phyloP scores from a whole-genome alignment of 2,797 vertebrate species.

The Graptemys geographica region DNA sequence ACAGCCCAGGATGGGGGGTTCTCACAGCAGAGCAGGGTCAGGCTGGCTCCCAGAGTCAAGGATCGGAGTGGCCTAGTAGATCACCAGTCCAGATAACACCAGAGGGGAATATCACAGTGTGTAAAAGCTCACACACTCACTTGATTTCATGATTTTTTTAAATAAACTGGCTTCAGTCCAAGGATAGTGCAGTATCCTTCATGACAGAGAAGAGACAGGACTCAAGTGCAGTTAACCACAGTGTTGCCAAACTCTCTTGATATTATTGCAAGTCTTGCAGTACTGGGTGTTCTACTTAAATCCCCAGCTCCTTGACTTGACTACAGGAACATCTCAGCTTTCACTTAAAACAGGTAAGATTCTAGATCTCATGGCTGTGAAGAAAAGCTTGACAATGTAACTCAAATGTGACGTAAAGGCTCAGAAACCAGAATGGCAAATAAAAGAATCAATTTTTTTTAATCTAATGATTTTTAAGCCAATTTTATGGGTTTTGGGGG shows the following conservation, averaged over 20 bases:
- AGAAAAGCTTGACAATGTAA: neutral
- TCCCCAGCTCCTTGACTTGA: neutral
- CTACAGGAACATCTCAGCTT: neutral
- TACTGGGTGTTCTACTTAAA: neutral
- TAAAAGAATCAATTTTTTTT: neutral
- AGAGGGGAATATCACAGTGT: too few species aligned
- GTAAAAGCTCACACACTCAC: rapidly evolving
- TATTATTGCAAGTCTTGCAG: rapidly evolving
- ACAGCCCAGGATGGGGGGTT: too few species aligned
- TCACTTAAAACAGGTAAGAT: neutral
- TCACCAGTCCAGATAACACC: too few species aligned
- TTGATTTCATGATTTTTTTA: neutral
- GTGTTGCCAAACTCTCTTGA: too few species aligned
- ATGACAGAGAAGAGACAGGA: neutral
- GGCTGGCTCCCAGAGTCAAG: too few species aligned
- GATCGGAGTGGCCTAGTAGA: too few species aligned
- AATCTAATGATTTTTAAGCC: neutral
- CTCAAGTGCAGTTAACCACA: too few species aligned
- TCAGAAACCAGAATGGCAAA: neutral
- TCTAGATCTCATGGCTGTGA: neutral
- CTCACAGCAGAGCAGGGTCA: too few species aligned
- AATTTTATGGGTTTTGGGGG: neutral
- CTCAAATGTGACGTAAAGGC: neutral
- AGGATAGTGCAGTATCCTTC: neutral
- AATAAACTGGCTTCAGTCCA: neutral